Conservation (phyloP, 1,140 invertebrate species). For the Anadara kagoshimensis region DNA sequence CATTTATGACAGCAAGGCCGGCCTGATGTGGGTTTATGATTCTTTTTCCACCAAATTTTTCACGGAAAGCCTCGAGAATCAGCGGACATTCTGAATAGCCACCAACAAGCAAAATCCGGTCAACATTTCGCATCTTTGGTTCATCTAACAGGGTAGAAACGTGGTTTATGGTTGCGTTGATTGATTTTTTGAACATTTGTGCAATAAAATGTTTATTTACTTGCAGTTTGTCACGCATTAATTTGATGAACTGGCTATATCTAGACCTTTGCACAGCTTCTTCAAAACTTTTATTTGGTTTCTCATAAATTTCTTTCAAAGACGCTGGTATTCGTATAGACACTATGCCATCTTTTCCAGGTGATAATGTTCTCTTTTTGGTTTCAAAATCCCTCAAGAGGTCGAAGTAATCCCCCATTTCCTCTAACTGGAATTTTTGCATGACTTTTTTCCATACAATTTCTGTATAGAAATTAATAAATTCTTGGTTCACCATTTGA, state of each 20-base stretch:
- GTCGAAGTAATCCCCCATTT: slow-evolving; percentile 8
- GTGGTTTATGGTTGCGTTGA: slow-evolving; percentile 24
- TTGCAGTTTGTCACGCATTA: slow-evolving; percentile 24
- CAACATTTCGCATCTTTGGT: background rate
- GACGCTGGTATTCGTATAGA: slow-evolving; percentile 18
- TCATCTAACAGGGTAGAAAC: slow-evolving; percentile 11
- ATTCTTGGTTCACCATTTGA: slow-evolving; percentile 22
- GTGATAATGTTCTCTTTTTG: slow-evolving; percentile 1
- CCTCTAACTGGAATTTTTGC: background rate
- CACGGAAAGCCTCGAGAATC: slow-evolving; percentile 8
- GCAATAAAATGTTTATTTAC: slow-evolving; percentile 18
- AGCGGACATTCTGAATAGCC: slow-evolving; percentile 28
- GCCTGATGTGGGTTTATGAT: slow-evolving; percentile 23
- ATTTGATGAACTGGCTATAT: background rate
- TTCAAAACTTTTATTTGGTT: slow-evolving; percentile 5
- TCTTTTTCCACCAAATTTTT: slow-evolving; percentile 5
- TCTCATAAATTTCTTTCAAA: slow-evolving; percentile 21
- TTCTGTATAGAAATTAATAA: background rate
- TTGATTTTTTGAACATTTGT: slow-evolving; percentile 11
- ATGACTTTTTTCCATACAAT: slow-evolving; percentile 7
- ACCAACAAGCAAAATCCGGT: slow-evolving; percentile 21
- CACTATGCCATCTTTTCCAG: slow-evolving; percentile 6
- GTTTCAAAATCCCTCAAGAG: slow-evolving; percentile 20
- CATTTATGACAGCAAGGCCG: slow-evolving; percentile 30
- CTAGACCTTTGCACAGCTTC: slow-evolving; percentile 4